Evolutionary conservation across 2,888 invertebrate genomes (phyloP), one percentile per base, ranked within the genome.

Genomic region (Aporophyla lueneburgensis): DNA sequence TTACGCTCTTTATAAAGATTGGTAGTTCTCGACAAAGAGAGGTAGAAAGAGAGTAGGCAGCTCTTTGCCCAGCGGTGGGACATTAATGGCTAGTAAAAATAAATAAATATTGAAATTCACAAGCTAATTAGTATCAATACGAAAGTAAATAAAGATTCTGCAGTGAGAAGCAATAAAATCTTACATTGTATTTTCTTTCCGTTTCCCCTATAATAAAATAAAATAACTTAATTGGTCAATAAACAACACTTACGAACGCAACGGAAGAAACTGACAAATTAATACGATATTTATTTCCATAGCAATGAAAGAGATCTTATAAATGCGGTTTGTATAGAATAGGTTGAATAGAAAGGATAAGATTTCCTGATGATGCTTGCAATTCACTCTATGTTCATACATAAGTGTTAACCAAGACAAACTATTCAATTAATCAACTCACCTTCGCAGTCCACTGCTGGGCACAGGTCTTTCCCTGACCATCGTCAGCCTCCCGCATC

Each of bases 261-360:
- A 53, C 81, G 76, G 81, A 76, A 81, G n/a, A 14, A 40, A 74
- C 49, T 46, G 53, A 59, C 74, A 61, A 46, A 27, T 76, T 46
- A 33, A 58, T 54, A 40, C 14, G 27, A 61, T 53, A 24, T 14
- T 46, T 0, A 81, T 74, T 81, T 76, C 46, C 53, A 74, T 53
- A 81, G 61, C 58, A 46, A 73, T 43, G 33, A 80, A 58, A 59
- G n/a, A 74, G 2, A 61, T 76, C 46, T 24, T 54, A 6, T 24
- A 21, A 33, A 33, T 24, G 33, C 53, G 21, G 43, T 53, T 27
- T 5, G 19, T 27, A 14, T 10, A 56, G n/a, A 58, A 71, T 40
- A 67, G 6, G 2, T 33, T 21, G 2, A n/a, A 19, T 40, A 43
- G 80, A 73, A 58, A 73, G 49, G 80, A 71, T 80, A 14, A 24